A percentile compares a stretch with the other conserved stretches of the same genome.
phyloP scores from a whole-genome alignment of 2,113 vertebrate genomes.

The Vanacampus margaritifer region DNA sequence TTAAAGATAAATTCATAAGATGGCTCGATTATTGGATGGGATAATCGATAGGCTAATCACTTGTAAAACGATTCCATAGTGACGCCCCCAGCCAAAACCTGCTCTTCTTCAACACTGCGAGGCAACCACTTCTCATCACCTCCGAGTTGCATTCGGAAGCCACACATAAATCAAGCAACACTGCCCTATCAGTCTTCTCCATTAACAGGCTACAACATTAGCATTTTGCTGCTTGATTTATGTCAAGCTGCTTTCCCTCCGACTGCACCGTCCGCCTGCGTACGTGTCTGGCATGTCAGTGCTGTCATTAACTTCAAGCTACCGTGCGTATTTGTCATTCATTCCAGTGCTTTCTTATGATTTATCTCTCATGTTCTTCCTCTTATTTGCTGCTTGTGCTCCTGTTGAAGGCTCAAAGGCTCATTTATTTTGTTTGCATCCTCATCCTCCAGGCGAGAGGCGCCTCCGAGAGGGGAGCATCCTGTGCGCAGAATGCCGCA shows the following conservation, averaged over 20 bases:
- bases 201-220: conserved; percentile 48
- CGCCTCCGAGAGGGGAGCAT: conserved; percentile 43
- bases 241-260: conserved; percentile 52
- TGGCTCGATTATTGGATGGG: too few species aligned
- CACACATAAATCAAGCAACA: conserved; percentile 49
- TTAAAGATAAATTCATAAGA: too few species aligned
- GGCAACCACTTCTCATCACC: conserved; percentile 31
- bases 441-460: conserved; percentile 44
- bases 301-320: conserved; percentile 51
- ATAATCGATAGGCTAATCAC: too few species aligned
- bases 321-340: conserved; percentile 38
- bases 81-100: background rate
- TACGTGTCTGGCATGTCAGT: conserved; percentile 47
- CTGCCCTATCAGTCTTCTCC: conserved; percentile 39
- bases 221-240: conserved; percentile 65
- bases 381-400: conserved; percentile 22
- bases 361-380: conserved; percentile 6
- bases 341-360: conserved; percentile 27
- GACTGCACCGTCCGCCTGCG: conserved; percentile 29
- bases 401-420: background rate
- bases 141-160: conserved; percentile 25
- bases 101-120: conserved; percentile 1
- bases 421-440: conserved; percentile 42
- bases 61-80: too few species aligned
- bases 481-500: conserved; percentile 36